phyloP scores from a whole-genome alignment of 2,113 vertebrate genomes.

The Anser cygnoides region DNA sequence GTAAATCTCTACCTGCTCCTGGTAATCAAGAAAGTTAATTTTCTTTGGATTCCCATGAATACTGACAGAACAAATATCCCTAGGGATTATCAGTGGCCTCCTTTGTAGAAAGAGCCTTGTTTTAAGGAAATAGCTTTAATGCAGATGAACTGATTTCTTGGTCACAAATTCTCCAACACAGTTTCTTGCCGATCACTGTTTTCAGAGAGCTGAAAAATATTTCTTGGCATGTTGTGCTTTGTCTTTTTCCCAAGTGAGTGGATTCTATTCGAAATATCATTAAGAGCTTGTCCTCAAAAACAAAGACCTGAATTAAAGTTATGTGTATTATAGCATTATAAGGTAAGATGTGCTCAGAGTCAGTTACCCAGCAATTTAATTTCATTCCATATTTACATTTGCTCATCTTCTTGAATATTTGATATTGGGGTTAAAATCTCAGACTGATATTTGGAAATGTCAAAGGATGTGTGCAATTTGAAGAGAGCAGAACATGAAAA shows the following conservation, averaged over 20 bases:
- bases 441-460: background rate
- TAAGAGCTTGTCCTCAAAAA: background rate
- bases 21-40: background rate
- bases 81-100: background rate
- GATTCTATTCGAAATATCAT: background rate
- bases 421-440: background rate
- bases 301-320: background rate
- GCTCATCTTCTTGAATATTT: background rate
- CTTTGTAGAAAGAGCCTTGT: background rate
- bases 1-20: background rate
- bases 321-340: background rate
- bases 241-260: background rate
- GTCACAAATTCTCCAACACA: background rate
- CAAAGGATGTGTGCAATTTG: background rate
- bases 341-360: background rate
- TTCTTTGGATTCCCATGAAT: background rate
- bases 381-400: background rate
- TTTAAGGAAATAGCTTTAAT: background rate
- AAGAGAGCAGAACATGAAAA: background rate
- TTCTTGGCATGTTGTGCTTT: background rate
- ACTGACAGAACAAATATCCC: background rate
- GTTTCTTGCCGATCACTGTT: background rate
- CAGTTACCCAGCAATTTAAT: background rate
- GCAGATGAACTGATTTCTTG: background rate
- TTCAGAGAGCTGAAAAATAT: background rate